Evolutionary conservation across 2,113 vertebrate species (phyloP), one percentile per base, ranked within the genome.

Genomic region (Eonycteris spelaea): DNA sequence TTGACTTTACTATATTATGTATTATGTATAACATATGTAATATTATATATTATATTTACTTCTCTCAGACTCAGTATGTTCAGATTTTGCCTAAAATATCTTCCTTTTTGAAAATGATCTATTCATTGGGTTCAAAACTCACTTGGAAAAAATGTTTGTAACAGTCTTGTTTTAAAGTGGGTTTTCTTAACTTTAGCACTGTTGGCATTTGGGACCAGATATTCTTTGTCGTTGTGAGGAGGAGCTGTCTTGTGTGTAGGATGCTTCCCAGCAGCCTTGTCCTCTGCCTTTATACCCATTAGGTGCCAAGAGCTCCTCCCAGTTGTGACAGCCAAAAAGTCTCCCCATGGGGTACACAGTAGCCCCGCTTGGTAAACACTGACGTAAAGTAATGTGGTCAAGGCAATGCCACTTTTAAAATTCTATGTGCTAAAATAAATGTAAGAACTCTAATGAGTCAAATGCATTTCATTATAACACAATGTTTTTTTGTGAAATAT

Each of bases 401-500:
- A 67, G 35, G 35, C 82, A 65, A 74, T 68, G 21, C 30, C 77
- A 28, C 26, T 95, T 82, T 86, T 28, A 86, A 92, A 82, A 35
- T 9, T 74, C 0, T 91, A 43, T 82, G 75, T 63, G 7, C 38
- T 90, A 53, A 88, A 75, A 71, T 51, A 70, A 89, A 30, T 63
- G 4, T 61, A 74, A 80, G 43, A 55, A 61, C 10, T 40, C 22
- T 84, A 63, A 43, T 83, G 55, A 63, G 61, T 53, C 5, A 77
- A n/a, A 59, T 90, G 53, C 7, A 30, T 73, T 74, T 63, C 11
- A 12, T 73, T 48, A 22, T 43, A 67, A 26, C 59, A 38, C 24
- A 87, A 13, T 86, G 59, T 96, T 61, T 96, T 95, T 70, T 84
- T 89, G 22, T 89, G 83, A 91, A 88, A 19, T 48, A 48, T 45